Conservation (phyloP, 2,888 invertebrate genomes). For the Drosophila hawaiiensis region DNA sequence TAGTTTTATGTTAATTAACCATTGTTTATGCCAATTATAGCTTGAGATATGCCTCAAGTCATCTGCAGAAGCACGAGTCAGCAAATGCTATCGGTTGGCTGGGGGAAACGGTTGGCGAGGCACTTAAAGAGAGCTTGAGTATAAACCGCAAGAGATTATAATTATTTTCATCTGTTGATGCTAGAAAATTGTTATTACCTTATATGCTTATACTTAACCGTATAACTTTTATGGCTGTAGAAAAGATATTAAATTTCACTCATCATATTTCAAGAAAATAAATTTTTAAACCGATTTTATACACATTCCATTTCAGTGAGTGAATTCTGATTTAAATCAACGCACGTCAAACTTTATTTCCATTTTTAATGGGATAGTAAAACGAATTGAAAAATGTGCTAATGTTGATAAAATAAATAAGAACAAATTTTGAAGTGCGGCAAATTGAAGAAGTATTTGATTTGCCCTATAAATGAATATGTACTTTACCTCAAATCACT, state of each 20-base stretch:
- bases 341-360: neutral
- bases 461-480: neutral
- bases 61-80: conserved; percentile 12
- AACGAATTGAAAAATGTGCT: neutral
- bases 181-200: conserved; percentile 20
- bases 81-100: conserved; percentile 2
- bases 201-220: conserved; percentile 14
- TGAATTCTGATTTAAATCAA: neutral
- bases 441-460: neutral
- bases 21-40: conserved; percentile 77
- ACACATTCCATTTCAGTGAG: neutral
- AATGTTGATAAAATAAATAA: neutral
- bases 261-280: neutral
- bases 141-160: neutral
- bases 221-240: neutral
- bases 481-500: neutral
- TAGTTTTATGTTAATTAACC: conserved; percentile 80
- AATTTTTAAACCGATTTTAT: neutral
- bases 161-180: conserved; percentile 16
- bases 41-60: conserved; percentile 8
- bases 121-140: conserved; percentile 2
- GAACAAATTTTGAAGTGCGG: neutral
- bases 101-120: neutral
- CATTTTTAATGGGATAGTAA: neutral
- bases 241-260: neutral